Conservation (phyloP, 2,888 invertebrate species). For the Nysson spinosus region DNA sequence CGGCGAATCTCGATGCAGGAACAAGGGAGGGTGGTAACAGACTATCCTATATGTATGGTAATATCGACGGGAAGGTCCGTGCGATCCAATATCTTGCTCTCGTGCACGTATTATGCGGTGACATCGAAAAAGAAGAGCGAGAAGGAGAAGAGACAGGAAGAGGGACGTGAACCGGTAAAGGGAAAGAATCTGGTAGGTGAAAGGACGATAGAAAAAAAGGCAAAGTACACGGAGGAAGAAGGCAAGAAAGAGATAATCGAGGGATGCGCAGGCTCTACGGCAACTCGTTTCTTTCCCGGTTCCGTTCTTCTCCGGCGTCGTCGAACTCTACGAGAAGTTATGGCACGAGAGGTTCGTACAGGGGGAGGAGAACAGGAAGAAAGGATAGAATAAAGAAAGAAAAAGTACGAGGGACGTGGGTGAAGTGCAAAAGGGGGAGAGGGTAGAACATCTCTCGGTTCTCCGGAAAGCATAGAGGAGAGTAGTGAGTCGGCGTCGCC, state of each 20-base stretch:
- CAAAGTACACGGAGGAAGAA: constrained; percentile 15
- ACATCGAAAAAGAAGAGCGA: constrained; percentile 46
- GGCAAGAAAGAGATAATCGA: constrained; percentile 41
- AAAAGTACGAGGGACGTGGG: constrained; percentile 3
- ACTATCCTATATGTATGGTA: constrained; percentile 69
- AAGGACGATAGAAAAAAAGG: constrained; percentile 18
- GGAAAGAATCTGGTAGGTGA: constrained; percentile 2
- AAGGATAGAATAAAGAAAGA: neutral
- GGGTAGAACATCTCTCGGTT: constrained; percentile 54
- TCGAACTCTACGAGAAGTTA: constrained; percentile 50
- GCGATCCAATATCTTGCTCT: constrained; percentile 61
- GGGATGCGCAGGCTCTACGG: constrained; percentile 33
- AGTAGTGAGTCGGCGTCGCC: constrained; percentile 71
- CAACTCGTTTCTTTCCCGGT: constrained; percentile 46
- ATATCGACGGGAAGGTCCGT: constrained; percentile 66
- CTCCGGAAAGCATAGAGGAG: constrained; percentile 61
- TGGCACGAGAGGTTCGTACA: constrained; percentile 25
- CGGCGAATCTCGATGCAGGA: constrained; percentile 49
- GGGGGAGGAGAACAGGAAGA: constrained; percentile 6
- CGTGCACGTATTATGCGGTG: constrained; percentile 60
- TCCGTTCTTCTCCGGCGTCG: constrained; percentile 54
- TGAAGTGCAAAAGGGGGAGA: constrained; percentile 30
- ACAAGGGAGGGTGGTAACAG: constrained; percentile 58
- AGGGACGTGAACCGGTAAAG: constrained; percentile 13
- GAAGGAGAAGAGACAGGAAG: constrained; percentile 17